A percentile compares a stretch with the other conserved stretches of the same genome.
phyloP scores from a whole-genome alignment of 2,888 invertebrate species.

The Rhagophthalmus giganteus region DNA sequence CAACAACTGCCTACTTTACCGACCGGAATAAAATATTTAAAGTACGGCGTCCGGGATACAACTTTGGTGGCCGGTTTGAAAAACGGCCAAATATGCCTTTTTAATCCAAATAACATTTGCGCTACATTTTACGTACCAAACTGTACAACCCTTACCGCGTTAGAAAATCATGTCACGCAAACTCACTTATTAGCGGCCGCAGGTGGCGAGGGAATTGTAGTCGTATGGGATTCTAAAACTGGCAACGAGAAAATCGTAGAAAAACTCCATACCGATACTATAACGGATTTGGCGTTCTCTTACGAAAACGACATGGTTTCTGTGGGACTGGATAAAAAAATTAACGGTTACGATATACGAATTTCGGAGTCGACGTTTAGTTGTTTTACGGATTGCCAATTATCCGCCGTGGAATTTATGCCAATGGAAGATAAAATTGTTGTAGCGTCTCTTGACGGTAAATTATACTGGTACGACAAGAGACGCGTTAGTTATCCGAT shows the following conservation, averaged over 20 bases:
- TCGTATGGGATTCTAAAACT: conserved; percentile 37
- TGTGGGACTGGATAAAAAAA: conserved; percentile 33
- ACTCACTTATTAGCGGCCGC: conserved; percentile 33
- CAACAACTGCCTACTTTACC: conserved; percentile 35
- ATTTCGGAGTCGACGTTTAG: conserved; percentile 27
- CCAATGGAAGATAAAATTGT: conserved; percentile 35
- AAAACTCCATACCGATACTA: conserved; percentile 19
- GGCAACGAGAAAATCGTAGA: conserved; percentile 20
- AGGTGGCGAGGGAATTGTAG: conserved; percentile 38
- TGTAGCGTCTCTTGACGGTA: conserved; percentile 37
- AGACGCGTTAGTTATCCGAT: conserved; percentile 26
- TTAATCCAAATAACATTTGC: conserved; percentile 29
- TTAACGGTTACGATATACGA: conserved; percentile 36
- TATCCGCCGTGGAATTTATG: conserved; percentile 37
- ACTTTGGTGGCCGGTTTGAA: conserved; percentile 38
- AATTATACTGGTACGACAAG: conserved; percentile 37
- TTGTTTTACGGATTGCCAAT: conserved; percentile 26
- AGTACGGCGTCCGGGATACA: conserved; percentile 42
- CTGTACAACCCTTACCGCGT: conserved; percentile 33
- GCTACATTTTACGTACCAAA: conserved; percentile 34
- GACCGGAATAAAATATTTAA: conserved; percentile 39
- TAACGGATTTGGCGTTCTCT: conserved; percentile 35
- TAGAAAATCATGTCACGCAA: conserved; percentile 34
- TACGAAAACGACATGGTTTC: conserved; percentile 27
- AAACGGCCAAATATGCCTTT: conserved; percentile 39